phyloP scores from a whole-genome alignment of 2,888 invertebrate species.

The Hofmannophila pseudospretella region DNA sequence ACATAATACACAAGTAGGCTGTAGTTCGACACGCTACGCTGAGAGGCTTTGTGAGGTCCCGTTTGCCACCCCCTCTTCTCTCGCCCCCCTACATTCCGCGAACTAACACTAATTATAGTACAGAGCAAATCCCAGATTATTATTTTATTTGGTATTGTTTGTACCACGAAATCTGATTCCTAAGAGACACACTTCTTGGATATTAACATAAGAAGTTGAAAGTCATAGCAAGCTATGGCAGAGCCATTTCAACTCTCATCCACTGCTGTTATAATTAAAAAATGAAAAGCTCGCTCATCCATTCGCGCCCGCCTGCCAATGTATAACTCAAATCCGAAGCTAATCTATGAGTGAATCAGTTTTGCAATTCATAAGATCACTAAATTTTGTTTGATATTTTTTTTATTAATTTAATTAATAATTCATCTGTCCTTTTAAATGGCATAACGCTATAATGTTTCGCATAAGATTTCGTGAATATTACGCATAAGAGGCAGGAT shows the following conservation, averaged over 20 bases:
- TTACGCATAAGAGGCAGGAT: no score
- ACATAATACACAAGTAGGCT: conserved; percentile 13
- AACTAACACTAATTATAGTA: conserved; percentile 21
- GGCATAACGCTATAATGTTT: no score
- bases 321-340: no score
- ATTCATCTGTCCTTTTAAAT: no score
- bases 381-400: no score
- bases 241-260: no score
- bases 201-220: no score
- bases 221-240: no score
- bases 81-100: conserved; percentile 12
- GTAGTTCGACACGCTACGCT: conserved; percentile 21
- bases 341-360: not conserved
- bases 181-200: not conserved
- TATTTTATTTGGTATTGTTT: conserved; percentile 12
- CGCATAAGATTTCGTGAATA: no score
- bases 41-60: conserved; percentile 15
- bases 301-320: no score
- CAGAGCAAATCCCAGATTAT: conserved; percentile 13
- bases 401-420: not conserved
- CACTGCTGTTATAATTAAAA: no score
- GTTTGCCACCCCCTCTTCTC: conserved; percentile 7
- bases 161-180: conserved; percentile 1
- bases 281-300: no score
- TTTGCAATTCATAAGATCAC: not conserved